Evolutionary conservation across 2,888 invertebrate genomes (phyloP).

Genomic region (Eremobia ochroleuca): DNA sequence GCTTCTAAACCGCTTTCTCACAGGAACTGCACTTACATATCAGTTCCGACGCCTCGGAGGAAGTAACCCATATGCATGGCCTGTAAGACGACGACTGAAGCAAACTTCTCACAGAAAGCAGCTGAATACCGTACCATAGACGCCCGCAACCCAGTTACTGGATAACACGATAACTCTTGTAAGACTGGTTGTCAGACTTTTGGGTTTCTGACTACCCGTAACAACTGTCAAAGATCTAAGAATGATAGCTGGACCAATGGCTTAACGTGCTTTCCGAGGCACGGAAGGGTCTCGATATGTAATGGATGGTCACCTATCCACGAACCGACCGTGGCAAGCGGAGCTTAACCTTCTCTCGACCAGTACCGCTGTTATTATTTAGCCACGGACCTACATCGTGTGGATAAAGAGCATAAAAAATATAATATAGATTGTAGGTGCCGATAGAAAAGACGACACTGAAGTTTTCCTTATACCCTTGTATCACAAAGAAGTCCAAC

Average conservation of each 20-base stretch:
- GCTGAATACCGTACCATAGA: background rate
- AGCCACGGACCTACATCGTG: background rate
- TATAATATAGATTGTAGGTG: background rate
- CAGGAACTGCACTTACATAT: too few relatives aligned
- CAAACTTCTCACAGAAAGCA: too few relatives aligned
- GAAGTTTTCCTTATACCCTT: slow-evolving; percentile 6
- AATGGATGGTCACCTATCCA: background rate
- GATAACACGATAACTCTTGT: background rate
- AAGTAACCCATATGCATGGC: too few relatives aligned
- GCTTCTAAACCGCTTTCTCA: too few relatives aligned
- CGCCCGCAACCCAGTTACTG: background rate
- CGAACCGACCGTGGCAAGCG: background rate
- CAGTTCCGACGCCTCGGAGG: too few relatives aligned
- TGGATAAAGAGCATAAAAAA: background rate
- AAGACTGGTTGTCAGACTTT: background rate
- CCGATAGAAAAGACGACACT: slow-evolving; percentile 16
- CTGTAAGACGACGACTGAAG: too few relatives aligned
- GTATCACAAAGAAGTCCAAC: slow-evolving; percentile 32
- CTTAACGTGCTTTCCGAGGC: background rate
- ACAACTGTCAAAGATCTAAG: background rate
- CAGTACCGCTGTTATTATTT: background rate
- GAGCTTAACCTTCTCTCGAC: background rate
- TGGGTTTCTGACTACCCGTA: background rate
- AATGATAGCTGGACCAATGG: background rate
- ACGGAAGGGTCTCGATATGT: background rate